A percentile compares a stretch with the other conserved stretches of the same genome.
These are phyloP conservation scores for Noctilio leporinus DNA, from an alignment of 2,113 vertebrate species.

Conservation along the genomic window DNA sequence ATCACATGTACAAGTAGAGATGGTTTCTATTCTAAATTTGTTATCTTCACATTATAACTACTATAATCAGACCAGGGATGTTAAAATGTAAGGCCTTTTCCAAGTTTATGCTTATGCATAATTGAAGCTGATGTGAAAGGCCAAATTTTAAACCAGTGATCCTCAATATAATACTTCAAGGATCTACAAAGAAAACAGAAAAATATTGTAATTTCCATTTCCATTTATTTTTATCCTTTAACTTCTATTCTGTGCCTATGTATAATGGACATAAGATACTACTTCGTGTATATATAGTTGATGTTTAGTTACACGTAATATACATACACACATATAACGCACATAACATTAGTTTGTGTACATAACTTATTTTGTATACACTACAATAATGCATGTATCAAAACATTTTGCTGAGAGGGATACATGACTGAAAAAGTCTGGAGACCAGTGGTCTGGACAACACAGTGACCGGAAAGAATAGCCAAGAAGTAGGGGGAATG, in stretches of 20 bases:
- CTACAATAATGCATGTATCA: background rate
- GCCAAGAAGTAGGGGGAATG: background rate
- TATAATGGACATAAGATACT: background rate
- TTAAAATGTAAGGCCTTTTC: constrained; percentile 37
- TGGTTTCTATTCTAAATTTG: constrained; percentile 43
- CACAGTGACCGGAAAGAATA: background rate
- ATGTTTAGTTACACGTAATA: background rate
- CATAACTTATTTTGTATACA: background rate
- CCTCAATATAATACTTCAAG: background rate
- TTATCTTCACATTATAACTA: constrained; percentile 22
- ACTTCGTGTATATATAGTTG: background rate
- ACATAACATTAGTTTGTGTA: background rate
- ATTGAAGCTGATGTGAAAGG: background rate
- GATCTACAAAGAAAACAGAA: background rate
- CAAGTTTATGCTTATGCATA: background rate
- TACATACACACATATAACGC: background rate
- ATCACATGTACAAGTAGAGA: constrained; percentile 22
- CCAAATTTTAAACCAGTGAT: background rate
- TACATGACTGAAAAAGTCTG: background rate
- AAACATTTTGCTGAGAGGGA: background rate
- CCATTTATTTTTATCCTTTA: constrained; percentile 7
- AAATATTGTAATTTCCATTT: background rate
- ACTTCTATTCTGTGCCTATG: background rate
- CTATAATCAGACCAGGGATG: constrained; percentile 25
- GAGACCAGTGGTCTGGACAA: background rate